Percentiles rank a stretch among this genome's conserved stretches.
phyloP scores from a whole-genome alignment of 2,797 vertebrate species.

The Hippocampus kuda region DNA sequence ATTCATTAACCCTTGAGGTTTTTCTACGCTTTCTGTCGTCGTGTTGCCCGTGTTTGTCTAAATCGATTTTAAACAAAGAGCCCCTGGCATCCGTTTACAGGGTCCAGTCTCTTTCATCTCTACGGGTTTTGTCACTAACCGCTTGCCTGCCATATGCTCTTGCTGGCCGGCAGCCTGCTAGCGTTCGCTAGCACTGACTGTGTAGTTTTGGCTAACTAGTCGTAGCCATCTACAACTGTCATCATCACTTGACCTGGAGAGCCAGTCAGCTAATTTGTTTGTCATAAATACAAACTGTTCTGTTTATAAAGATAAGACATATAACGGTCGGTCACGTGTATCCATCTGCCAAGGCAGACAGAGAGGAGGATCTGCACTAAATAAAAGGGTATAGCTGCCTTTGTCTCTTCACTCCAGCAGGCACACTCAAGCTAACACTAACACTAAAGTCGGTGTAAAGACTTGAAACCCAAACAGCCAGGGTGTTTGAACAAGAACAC shows the following conservation, averaged over 20 bases:
- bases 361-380: conserved; percentile 27
- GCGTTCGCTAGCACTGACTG: not conserved
- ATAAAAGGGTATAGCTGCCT: conserved; percentile 36
- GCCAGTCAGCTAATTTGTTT: not conserved
- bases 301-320: not conserved
- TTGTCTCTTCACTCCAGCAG: conserved; percentile 13
- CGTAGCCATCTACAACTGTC: not conserved
- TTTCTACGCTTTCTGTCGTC: not conserved
- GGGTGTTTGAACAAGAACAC: conserved; percentile 41
- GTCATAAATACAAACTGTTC: not conserved
- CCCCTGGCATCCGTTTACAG: not conserved
- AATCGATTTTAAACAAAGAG: too few species aligned
- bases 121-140: not conserved
- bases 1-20: not conserved
- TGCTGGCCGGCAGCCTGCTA: not conserved
- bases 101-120: not conserved
- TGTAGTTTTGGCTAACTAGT: not conserved
- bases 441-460: conserved; percentile 17
- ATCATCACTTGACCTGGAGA: not conserved
- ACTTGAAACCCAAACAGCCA: conserved; percentile 28
- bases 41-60: not conserved
- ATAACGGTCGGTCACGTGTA: not conserved
- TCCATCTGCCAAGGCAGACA: conserved; percentile 7
- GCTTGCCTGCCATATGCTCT: not conserved
- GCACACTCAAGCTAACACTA: conserved; percentile 13